A percentile compares a stretch with the other conserved stretches of the same genome.
These are phyloP conservation scores for Orthonychiurus folsomi DNA, from an alignment of 2,888 invertebrate genomes.

Conservation along the genomic window DNA sequence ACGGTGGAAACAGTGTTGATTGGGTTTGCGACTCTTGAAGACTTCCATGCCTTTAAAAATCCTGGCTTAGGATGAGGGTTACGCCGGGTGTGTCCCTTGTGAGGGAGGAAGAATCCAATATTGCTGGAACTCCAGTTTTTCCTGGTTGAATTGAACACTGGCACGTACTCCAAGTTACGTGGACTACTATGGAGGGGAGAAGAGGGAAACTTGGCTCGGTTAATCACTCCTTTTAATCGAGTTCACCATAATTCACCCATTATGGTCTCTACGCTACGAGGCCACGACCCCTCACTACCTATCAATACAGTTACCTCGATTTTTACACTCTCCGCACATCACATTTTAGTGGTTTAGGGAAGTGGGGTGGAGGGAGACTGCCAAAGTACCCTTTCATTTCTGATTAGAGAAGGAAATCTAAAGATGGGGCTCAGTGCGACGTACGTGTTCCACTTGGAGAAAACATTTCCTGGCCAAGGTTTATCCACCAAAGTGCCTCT, in stretches of 20 bases:
- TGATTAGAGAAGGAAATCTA: neutral
- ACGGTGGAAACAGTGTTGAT: conserved; percentile 28
- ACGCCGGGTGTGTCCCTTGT: neutral
- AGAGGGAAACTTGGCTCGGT: conserved; percentile 23
- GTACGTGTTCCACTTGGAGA: too few relatives aligned
- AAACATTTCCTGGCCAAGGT: too few relatives aligned
- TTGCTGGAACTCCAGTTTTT: neutral
- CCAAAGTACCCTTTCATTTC: neutral
- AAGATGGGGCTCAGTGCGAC: too few relatives aligned
- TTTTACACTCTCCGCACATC: neutral
- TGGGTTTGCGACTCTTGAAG: conserved; percentile 24
- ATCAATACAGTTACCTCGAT: conserved; percentile 24
- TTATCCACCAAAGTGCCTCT: too few relatives aligned
- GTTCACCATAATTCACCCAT: conserved; percentile 38
- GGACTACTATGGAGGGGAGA: neutral
- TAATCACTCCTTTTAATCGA: conserved; percentile 40
- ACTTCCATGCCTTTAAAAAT: neutral
- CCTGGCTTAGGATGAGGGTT: too few relatives aligned
- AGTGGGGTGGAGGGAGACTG: too few relatives aligned
- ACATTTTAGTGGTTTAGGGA: too few relatives aligned
- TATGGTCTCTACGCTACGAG: conserved; percentile 31
- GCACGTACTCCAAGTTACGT: neutral
- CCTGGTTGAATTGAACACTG: neutral
- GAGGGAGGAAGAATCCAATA: neutral
- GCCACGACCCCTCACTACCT: conserved; percentile 29